Evolutionary conservation across 1,140 invertebrate species (phyloP).

Genomic region (Carposina sasakii): DNA sequence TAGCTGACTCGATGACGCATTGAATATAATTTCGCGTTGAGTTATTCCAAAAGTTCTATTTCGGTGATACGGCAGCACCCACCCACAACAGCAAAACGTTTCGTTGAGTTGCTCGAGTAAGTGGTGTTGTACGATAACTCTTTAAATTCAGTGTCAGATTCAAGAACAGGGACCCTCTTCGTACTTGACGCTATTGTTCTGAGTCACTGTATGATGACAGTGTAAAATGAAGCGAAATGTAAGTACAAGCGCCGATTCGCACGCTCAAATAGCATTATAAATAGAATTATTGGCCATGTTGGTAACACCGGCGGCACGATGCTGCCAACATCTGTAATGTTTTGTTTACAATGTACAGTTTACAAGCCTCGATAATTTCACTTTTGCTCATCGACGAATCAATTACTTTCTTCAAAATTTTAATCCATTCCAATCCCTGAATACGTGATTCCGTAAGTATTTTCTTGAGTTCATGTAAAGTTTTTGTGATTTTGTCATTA

Average conservation of each 20-base stretch:
- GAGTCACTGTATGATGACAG: conserved; percentile 31
- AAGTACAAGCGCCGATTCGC: too few relatives aligned
- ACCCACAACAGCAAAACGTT: conserved; percentile 42
- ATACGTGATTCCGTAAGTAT: too few relatives aligned
- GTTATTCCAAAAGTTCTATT: conserved; percentile 71
- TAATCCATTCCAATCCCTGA: too few relatives aligned
- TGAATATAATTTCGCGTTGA: conserved; percentile 61
- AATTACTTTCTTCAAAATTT: too few relatives aligned
- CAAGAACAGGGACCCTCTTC: too few relatives aligned
- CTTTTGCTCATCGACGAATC: conserved; percentile 15
- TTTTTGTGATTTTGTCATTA: too few relatives aligned
- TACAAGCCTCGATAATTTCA: too few relatives aligned
- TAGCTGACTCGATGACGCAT: conserved; percentile 50
- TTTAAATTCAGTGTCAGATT: conserved; percentile 32
- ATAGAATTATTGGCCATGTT: conserved; percentile 27
- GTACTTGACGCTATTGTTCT: too few relatives aligned
- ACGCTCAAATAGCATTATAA: conserved; percentile 24
- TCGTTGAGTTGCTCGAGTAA: conserved; percentile 38
- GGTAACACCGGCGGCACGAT: conserved; percentile 32
- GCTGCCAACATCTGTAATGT: conserved; percentile 35
- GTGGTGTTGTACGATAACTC: conserved; percentile 42
- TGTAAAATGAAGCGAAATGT: conserved; percentile 64
- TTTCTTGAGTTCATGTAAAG: too few relatives aligned
- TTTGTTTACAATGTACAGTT: conserved; percentile 43
- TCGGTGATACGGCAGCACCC: conserved; percentile 51